Base-by-base conservation (phyloP, 1,140 invertebrate genomes). In the Rhysida immarginata region DNA sequence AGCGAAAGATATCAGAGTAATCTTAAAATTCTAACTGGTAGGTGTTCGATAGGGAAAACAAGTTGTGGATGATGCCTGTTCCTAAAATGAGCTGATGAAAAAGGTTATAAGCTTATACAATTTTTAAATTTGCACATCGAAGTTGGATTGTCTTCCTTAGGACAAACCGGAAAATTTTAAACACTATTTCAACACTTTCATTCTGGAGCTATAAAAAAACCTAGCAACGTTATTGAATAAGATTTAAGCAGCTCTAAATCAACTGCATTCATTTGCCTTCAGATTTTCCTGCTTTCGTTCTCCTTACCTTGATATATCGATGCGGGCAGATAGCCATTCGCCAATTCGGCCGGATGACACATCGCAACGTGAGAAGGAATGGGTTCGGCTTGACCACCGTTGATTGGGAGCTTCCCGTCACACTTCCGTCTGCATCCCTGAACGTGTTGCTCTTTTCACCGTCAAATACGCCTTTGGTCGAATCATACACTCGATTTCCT, bases 401-500 rank as follows among this genome's bases (percentile, higher is more conserved):
- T 13, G 11, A 8, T 11, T 26, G 5, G 13, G 5, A 3, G 13
- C 13, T 11, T 13, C 49, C 49, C 8, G 49, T 51, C 5, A 51
- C 49, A 51, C 49, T 51, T 11, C 49, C 49, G 26, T 51, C 49
- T 5, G 26, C 5, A 27, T 51, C 49, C 3, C 49, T 21, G 26
- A 51, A 51, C 5, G 49, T 51, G 21, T 24, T 26, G 23, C 24
- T 26, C 8, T 25, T 13, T 25, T 51, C 49, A 3, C 49, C 49
- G 26, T 51, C 24, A 13, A 27, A 13, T 8, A 18, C 21, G 21
- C 45, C 45, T 18, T 48, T 48, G 14, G 45, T 48, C 8, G 14
- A 11, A 51, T 26, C 49, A 26, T 26, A 20, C 8, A 51, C 49
- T 14, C 26, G 16, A 26, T 51, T 51, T n/a, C 49, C 49, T 26